A percentile compares a stretch with the other conserved stretches of the same genome.
These are phyloP conservation scores for Paedocypris micromegethes DNA, from an alignment of 2,797 vertebrate genomes.

Conservation along the genomic window DNA sequence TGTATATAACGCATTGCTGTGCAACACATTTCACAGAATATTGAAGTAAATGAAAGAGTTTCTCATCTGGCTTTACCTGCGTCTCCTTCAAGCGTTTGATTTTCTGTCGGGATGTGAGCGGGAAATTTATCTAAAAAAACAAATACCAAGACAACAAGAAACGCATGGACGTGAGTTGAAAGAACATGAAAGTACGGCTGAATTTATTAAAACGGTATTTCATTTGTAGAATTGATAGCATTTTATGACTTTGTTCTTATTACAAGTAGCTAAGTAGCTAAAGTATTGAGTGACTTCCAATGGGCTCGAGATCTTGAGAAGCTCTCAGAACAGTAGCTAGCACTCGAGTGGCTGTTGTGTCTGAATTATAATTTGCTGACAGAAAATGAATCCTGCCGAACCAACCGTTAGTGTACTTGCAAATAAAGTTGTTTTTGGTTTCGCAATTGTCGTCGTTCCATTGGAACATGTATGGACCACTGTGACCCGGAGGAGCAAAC, in stretches of 20 bases:
- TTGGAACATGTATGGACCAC: constrained; percentile 87
- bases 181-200: too few species aligned
- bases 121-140: constrained; percentile 56
- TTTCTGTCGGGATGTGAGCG: constrained; percentile 51
- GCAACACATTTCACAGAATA: too few species aligned
- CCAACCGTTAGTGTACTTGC: constrained; percentile 88
- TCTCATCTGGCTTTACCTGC: not conserved
- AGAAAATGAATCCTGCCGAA: not conserved
- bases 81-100: constrained; percentile 62
- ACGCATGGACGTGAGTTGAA: too few species aligned
- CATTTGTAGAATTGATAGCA: too few species aligned
- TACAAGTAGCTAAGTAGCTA: too few species aligned
- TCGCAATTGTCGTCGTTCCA: constrained; percentile 97
- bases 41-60: not conserved
- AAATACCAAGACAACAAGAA: not conserved
- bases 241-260: too few species aligned
- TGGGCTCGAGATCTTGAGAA: too few species aligned
- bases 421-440: constrained; percentile 97
- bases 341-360: not conserved
- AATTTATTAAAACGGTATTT: too few species aligned
- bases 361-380: not conserved
- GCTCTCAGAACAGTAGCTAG: not conserved
- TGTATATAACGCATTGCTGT: too few species aligned
- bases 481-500: constrained; percentile 74
- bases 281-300: too few species aligned